These are phyloP conservation scores for Pseudomugil tenellus DNA, from an alignment of 2,797 vertebrate species.

Conservation along the genomic window DNA sequence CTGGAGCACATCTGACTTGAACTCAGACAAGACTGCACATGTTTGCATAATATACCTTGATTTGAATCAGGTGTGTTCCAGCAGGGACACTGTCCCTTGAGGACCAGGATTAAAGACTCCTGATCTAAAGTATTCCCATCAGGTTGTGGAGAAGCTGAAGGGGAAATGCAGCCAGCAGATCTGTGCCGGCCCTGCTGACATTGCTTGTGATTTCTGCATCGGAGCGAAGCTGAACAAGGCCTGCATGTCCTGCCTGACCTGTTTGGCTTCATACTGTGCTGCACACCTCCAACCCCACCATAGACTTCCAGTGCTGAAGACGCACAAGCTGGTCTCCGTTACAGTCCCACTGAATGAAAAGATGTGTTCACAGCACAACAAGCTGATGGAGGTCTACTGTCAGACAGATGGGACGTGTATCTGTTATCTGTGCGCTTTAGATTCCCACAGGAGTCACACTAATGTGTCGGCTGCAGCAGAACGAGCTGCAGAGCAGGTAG, in stretches of 20 bases:
- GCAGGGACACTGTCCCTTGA: too few species aligned
- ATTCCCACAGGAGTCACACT: constrained; percentile 3
- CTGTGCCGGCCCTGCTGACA: background rate
- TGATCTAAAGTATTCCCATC: too few species aligned
- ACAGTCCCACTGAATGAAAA: constrained; percentile 12
- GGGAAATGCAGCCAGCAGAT: too few species aligned
- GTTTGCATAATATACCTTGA: too few species aligned
- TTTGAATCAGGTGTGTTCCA: too few species aligned
- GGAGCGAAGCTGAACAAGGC: constrained; percentile 17
- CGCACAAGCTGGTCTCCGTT: constrained; percentile 25
- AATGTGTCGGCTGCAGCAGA: too few species aligned
- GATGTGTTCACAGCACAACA: constrained; percentile 29
- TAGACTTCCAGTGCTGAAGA: constrained; percentile 18
- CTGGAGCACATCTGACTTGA: too few species aligned
- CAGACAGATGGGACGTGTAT: constrained; percentile 15
- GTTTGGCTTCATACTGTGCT: constrained; percentile 37
- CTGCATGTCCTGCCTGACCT: constrained; percentile 29
- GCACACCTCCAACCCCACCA: constrained; percentile 25
- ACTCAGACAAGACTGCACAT: too few species aligned
- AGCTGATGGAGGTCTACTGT: constrained; percentile 45
- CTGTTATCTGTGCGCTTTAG: constrained; percentile 28
- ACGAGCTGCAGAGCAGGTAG: too few species aligned
- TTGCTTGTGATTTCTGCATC: constrained; percentile 41
- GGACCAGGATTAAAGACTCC: too few species aligned
- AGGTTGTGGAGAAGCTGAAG: constrained; percentile 34